A percentile compares a stretch with the other conserved stretches of the same genome.
These are phyloP conservation scores for Ormyrus rosae DNA, from an alignment of 2,888 invertebrate species.

Conservation along the genomic window DNA sequence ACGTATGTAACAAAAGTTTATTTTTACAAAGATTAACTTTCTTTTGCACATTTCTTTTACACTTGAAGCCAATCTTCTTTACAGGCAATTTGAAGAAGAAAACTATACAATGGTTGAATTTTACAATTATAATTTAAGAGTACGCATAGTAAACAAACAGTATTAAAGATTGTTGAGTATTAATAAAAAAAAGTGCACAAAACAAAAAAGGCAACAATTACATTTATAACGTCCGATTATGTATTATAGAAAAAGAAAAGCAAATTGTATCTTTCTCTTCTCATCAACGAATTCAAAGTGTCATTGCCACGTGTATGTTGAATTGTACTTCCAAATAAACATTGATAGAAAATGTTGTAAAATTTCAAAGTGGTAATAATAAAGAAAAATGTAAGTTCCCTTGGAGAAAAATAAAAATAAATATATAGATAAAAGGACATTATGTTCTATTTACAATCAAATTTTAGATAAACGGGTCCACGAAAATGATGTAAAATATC, in stretches of 20 bases:
- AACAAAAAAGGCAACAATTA: constrained; percentile 23
- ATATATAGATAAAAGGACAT: constrained; percentile 20
- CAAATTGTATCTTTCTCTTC: constrained; percentile 48
- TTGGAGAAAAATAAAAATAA: constrained; percentile 7
- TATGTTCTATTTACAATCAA: constrained; percentile 54
- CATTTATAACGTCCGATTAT: constrained; percentile 10
- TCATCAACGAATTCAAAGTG: constrained; percentile 55
- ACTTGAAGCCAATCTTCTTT: background rate
- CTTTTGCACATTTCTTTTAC: background rate
- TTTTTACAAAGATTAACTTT: too few species aligned
- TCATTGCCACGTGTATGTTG: constrained; percentile 37
- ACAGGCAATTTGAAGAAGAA: too few species aligned
- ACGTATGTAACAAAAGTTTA: background rate
- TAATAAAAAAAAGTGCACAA: constrained; percentile 47
- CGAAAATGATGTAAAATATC: constrained; percentile 58
- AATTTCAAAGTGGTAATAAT: constrained; percentile 25
- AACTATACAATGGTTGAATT: background rate
- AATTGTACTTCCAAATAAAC: constrained; percentile 39
- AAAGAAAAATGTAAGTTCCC: background rate
- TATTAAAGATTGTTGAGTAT: constrained; percentile 29
- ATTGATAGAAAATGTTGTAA: constrained; percentile 16
- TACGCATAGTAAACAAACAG: constrained; percentile 12
- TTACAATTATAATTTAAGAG: constrained; percentile 13
- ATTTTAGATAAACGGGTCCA: constrained; percentile 56
- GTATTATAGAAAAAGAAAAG: constrained; percentile 24